A percentile compares a stretch with the other conserved stretches of the same genome.
Evolutionary conservation across 2,797 vertebrate species (phyloP).

Genomic region (Chloroceryle inda): DNA sequence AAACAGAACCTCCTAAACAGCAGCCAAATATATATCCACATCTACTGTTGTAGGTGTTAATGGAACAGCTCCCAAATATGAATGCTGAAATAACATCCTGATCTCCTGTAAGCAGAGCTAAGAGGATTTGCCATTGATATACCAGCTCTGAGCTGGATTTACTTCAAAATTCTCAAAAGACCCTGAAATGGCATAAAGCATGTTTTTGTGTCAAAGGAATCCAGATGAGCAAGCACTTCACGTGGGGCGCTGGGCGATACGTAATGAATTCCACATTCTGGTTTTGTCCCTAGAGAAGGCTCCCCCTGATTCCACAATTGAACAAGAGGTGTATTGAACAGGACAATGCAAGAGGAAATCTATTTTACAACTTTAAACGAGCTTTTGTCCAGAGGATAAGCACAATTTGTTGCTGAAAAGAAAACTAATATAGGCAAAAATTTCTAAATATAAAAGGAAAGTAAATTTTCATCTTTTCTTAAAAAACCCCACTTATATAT

Average conservation of each 20-base stretch:
- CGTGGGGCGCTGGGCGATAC: not conserved
- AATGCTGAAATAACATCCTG: conserved; percentile 78
- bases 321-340: conserved; percentile 66
- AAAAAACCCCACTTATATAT: not conserved
- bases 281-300: conserved; percentile 60
- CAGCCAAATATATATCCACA: conserved; percentile 74
- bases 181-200: conserved; percentile 71
- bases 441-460: not conserved
- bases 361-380: conserved; percentile 47
- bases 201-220: conserved; percentile 70
- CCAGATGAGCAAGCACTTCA: conserved; percentile 37
- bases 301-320: conserved; percentile 51
- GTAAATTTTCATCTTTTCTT: not conserved
- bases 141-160: conserved; percentile 76
- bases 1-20: conserved; percentile 60
- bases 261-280: conserved; percentile 72
- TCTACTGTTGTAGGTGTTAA: conserved; percentile 79
- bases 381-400: conserved; percentile 25
- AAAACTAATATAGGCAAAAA: not conserved
- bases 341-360: conserved; percentile 52
- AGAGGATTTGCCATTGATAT: conserved; percentile 80
- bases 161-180: conserved; percentile 72
- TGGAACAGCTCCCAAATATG: conserved; percentile 75
- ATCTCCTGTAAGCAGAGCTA: conserved; percentile 76
- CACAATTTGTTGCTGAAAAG: conserved; percentile 25